Evolutionary conservation across 1,140 invertebrate genomes (phyloP).

Genomic region (Drosophila parvula): DNA sequence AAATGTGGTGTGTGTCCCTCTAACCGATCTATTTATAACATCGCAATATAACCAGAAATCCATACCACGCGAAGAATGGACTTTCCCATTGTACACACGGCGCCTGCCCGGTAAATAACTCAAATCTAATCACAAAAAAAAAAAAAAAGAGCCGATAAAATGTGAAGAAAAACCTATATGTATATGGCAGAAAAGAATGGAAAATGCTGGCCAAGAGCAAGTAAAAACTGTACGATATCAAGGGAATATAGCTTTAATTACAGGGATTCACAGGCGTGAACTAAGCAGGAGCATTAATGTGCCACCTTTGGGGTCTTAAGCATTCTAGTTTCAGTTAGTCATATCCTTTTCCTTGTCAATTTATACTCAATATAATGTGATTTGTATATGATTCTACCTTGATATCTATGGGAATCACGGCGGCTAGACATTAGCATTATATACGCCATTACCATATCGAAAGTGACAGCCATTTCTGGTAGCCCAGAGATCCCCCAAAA

Average conservation of each 20-base stretch:
- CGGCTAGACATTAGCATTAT: conserved; percentile 53
- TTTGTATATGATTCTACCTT: not conserved
- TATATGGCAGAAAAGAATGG: not conserved
- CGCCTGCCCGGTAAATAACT: conserved; percentile 1
- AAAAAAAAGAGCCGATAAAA: conserved; percentile 28
- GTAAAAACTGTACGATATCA: not conserved
- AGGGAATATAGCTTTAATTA: not conserved
- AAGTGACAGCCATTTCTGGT: conserved; percentile 52
- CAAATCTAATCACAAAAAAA: conserved; percentile 37
- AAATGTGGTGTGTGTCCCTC: not conserved
- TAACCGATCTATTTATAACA: conserved; percentile 28
- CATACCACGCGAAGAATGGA: conserved; percentile 9
- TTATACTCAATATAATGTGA: not conserved
- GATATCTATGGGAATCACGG: not conserved
- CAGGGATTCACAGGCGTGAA: not conserved
- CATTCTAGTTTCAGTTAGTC: not conserved
- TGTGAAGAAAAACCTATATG: conserved; percentile 9
- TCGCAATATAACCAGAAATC: conserved; percentile 5
- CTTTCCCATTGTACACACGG: conserved; percentile 17
- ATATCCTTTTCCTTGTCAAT: not conserved
- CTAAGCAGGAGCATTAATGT: too few species aligned
- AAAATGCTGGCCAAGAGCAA: not conserved
- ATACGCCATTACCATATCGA: conserved; percentile 23
- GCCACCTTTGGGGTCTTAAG: not conserved
- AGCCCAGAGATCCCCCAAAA: conserved; percentile 17